Conservation (phyloP, 2,113 vertebrate species). For the Oncorhynchus gorbuscha region DNA sequence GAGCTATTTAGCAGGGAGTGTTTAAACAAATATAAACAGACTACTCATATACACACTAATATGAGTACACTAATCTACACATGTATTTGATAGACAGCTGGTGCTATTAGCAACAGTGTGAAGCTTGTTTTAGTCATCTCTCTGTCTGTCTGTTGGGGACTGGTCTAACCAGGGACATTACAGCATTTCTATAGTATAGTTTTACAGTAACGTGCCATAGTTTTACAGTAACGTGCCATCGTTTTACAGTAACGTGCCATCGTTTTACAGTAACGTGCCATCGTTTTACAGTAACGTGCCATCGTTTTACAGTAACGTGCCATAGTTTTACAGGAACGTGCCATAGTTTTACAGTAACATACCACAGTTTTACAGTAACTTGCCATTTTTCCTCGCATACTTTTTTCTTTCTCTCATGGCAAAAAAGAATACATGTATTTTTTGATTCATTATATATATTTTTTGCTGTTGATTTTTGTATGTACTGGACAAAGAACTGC, state of each 20-base stretch:
- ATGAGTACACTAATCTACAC: conserved; percentile 3
- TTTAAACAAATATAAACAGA: neutral
- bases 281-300: neutral
- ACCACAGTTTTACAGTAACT: neutral
- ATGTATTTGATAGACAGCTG: conserved; percentile 13
- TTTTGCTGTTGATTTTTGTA: conserved; percentile 48
- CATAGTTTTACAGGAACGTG: neutral
- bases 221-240: neutral
- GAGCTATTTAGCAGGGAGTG: neutral
- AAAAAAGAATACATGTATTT: conserved; percentile 5
- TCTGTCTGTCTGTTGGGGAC: neutral
- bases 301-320: neutral
- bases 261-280: neutral
- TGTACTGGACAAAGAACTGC: conserved; percentile 45
- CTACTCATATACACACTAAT: neutral
- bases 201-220: too few species aligned
- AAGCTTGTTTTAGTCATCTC: conserved; percentile 17
- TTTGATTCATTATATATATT: neutral
- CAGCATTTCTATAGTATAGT: conserved; percentile 24
- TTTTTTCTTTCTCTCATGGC: neutral
- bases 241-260: neutral
- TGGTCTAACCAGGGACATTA: conserved; percentile 32
- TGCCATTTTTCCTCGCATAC: neutral
- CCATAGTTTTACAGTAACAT: neutral
- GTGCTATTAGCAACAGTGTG: too few species aligned